phyloP scores from a whole-genome alignment of 1,140 invertebrate species.

The Diorhabda sublineata region DNA sequence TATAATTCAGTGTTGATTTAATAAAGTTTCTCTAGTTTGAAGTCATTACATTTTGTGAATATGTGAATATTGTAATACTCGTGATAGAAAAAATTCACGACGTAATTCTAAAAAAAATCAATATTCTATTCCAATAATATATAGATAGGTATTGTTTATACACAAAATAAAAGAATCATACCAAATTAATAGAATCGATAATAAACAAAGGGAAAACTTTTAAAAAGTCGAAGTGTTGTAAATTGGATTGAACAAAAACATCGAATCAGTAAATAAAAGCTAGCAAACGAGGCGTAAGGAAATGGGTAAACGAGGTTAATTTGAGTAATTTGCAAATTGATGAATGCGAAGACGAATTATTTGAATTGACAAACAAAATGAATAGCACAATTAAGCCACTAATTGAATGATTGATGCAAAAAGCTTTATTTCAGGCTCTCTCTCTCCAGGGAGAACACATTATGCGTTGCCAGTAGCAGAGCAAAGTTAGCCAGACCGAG shows the following conservation, averaged over 20 bases:
- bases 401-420: conserved; percentile 42
- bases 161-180: too few species aligned
- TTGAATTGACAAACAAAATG: conserved; percentile 41
- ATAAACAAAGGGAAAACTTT: not conserved
- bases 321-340: conserved; percentile 34
- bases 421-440: conserved; percentile 18
- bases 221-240: not conserved
- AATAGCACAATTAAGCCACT: conserved; percentile 41
- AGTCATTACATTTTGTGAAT: too few species aligned
- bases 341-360: conserved; percentile 34
- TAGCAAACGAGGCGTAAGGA: conserved; percentile 20
- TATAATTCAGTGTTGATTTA: too few species aligned
- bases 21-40: too few species aligned
- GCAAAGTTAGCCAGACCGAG: conserved; percentile 11
- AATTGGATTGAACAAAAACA: conserved; percentile 7
- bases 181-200: too few species aligned
- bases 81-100: too few species aligned
- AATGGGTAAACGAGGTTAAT: conserved; percentile 22
- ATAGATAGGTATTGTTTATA: too few species aligned
- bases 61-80: too few species aligned
- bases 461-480: conserved; percentile 8
- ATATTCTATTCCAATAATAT: too few species aligned
- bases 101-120: too few species aligned
- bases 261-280: conserved; percentile 21
- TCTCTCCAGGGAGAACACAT: conserved; percentile 18